These are phyloP conservation scores for Proterorhinus semilunaris DNA, from an alignment of 2,113 vertebrate genomes.

Conservation along the genomic window DNA sequence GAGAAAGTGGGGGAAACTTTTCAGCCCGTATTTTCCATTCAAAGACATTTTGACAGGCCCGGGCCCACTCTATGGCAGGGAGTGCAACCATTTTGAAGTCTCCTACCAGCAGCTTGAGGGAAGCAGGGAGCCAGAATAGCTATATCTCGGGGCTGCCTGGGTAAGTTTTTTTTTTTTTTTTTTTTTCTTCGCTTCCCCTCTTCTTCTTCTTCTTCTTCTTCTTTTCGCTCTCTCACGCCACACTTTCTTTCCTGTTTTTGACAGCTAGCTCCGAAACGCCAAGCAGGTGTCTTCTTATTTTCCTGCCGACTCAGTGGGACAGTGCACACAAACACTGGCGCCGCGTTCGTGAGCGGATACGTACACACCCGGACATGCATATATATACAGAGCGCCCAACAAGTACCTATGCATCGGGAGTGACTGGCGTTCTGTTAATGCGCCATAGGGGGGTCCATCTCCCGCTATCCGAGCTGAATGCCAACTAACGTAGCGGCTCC, in stretches of 20 bases:
- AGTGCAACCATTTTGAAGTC: slow-evolving; percentile 75
- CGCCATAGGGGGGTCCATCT: slow-evolving; percentile 11
- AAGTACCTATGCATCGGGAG: slow-evolving; percentile 54
- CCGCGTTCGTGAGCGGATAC: slow-evolving; percentile 62
- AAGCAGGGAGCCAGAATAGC: slow-evolving; percentile 73
- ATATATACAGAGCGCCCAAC: slow-evolving; percentile 32
- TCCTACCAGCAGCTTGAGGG: slow-evolving; percentile 71
- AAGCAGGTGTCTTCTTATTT: slow-evolving; percentile 70
- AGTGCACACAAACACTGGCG: slow-evolving; percentile 66
- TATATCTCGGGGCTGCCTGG: slow-evolving; percentile 67
- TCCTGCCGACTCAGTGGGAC: slow-evolving; percentile 62
- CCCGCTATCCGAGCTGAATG: slow-evolving; percentile 46
- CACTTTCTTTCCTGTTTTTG: slow-evolving; percentile 70
- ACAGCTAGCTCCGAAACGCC: slow-evolving; percentile 62
- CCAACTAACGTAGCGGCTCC: slow-evolving; percentile 42
- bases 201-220: too few relatives aligned
- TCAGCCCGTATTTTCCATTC: slow-evolving; percentile 67
- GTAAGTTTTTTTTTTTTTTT: slow-evolving; percentile 36
- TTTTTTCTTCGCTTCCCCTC: background rate
- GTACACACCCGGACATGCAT: slow-evolving; percentile 30
- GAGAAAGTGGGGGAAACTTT: slow-evolving; percentile 60
- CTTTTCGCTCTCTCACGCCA: slow-evolving; percentile 13
- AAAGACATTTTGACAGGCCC: slow-evolving; percentile 75
- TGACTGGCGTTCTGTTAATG: slow-evolving; percentile 47
- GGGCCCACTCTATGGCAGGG: slow-evolving; percentile 65